A percentile compares a stretch with the other conserved stretches of the same genome.
Conservation (phyloP, 2,797 vertebrate species). For the Simalia tracyae region DNA sequence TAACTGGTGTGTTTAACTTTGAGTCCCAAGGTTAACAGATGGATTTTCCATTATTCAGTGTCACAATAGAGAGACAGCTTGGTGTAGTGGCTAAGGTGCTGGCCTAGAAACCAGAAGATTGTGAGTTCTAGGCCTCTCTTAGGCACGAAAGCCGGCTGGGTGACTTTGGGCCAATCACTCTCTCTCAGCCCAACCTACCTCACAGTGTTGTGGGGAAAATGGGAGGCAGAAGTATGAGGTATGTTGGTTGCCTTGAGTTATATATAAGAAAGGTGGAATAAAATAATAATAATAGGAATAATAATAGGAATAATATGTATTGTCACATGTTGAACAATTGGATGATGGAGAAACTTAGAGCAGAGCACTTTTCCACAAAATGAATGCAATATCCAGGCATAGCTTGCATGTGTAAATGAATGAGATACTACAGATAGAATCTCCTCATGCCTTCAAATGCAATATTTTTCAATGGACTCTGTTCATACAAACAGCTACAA, state of each 20-base stretch:
- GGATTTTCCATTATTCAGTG: neutral
- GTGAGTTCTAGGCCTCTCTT: neutral
- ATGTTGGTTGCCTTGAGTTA: neutral
- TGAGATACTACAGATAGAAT: neutral
- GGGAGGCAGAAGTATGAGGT: neutral
- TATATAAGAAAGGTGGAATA: neutral
- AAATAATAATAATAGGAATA: neutral
- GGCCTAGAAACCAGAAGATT: neutral
- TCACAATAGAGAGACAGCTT: neutral
- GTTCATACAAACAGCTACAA: neutral
- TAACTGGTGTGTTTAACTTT: neutral
- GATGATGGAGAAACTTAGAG: neutral
- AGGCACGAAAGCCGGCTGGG: neutral
- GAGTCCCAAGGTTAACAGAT: neutral
- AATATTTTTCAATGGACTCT: neutral
- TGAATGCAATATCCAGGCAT: neutral
- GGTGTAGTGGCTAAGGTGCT: neutral
- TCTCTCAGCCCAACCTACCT: neutral
- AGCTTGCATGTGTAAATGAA: neutral
- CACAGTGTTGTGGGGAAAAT: neutral
- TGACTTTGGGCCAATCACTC: neutral
- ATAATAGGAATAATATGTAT: neutral
- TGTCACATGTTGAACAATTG: neutral
- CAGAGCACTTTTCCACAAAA: neutral
- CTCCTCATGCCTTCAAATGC: neutral